Conservation (phyloP, 2,888 invertebrate genomes). For the Xestoiulus laeticollis region DNA sequence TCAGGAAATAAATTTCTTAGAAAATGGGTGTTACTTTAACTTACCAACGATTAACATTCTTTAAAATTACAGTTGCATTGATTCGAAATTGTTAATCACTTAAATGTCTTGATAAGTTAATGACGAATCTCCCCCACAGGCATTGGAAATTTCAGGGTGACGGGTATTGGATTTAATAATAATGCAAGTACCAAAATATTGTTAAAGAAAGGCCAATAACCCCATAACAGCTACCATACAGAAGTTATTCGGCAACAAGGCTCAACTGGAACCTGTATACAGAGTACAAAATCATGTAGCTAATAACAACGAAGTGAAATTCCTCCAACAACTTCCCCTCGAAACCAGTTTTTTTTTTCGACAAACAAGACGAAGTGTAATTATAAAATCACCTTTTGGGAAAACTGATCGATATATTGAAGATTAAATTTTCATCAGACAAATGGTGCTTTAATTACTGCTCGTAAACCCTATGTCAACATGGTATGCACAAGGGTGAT, state of each 20-base stretch:
- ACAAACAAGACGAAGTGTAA: not conserved
- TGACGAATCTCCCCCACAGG: not conserved
- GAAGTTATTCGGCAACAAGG: constrained; percentile 17
- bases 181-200: not conserved
- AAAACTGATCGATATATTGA: not conserved
- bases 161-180: not conserved
- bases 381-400: not conserved
- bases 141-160: not conserved
- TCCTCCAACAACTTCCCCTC: not conserved
- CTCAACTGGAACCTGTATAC: not conserved
- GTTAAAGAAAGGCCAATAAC: not conserved
- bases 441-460: not conserved
- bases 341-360: not conserved
- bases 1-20: not conserved
- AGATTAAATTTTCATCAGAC: not conserved
- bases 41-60: not conserved
- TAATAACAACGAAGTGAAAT: constrained; percentile 19
- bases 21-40: not conserved
- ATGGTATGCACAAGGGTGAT: not conserved
- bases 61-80: not conserved
- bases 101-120: not conserved
- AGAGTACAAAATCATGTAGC: not conserved
- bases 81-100: not conserved
- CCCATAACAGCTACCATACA: not conserved
- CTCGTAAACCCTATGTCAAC: not conserved